Conservation (phyloP, 2,797 vertebrate species). For the Tachyglossus aculeatus region DNA sequence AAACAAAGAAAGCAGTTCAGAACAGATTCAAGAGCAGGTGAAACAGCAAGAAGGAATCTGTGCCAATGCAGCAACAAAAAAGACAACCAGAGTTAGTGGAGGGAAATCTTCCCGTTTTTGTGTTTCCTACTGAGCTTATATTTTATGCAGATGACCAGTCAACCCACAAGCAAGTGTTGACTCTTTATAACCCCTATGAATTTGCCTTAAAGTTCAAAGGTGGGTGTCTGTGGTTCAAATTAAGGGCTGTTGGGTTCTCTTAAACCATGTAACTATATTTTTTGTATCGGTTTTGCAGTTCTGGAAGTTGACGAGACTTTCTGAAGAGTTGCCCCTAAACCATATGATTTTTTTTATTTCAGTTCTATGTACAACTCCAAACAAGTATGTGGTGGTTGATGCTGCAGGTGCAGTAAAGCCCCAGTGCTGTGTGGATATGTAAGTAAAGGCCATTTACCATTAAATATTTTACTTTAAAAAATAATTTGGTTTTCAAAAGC, state of each 20-base stretch:
- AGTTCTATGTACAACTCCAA: constrained; percentile 99
- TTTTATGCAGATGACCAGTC: constrained; percentile 99
- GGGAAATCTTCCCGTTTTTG: constrained; percentile 99
- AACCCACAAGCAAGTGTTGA: constrained; percentile 98
- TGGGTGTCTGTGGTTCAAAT: constrained; percentile 75
- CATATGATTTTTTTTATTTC: constrained; percentile 63
- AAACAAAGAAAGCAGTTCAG: constrained; percentile 74
- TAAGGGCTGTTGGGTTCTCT: constrained; percentile 53
- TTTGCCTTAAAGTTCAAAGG: constrained; percentile 99
- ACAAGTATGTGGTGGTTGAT: constrained; percentile 96
- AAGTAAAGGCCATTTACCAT: constrained; percentile 72
- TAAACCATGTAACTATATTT: constrained; percentile 29
- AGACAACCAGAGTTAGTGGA: constrained; percentile 98
- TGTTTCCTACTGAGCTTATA: constrained; percentile 97
- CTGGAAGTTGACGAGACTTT: too few relatives aligned
- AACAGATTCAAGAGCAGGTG: constrained; percentile 75
- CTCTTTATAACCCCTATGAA: constrained; percentile 99
- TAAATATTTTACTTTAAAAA: constrained; percentile 28
- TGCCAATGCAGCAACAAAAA: constrained; percentile 98
- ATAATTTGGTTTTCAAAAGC: too few relatives aligned
- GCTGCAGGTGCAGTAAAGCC: constrained; percentile 96
- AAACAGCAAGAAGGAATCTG: constrained; percentile 78
- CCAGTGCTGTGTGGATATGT: constrained; percentile 99
- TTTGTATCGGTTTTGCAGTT: constrained; percentile 30
- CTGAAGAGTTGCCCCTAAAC: constrained; percentile 31